Conservation (phyloP, 2,113 vertebrate genomes). For the Camelus dromedarius region DNA sequence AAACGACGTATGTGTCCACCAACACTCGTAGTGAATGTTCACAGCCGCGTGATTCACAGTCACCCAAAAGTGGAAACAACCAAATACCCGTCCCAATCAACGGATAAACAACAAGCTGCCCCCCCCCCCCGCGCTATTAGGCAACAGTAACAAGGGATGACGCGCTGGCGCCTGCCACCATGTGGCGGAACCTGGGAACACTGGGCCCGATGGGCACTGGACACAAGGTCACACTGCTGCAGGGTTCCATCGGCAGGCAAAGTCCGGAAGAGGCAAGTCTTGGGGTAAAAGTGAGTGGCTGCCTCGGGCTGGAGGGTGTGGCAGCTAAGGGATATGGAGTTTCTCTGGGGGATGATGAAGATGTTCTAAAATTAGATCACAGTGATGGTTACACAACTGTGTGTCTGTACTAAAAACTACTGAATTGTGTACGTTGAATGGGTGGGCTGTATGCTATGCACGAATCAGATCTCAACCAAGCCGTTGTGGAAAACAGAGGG, state of each 20-base stretch:
- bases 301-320: not conserved
- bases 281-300: not conserved
- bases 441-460: not conserved
- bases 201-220: not conserved
- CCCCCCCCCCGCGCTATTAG: not conserved
- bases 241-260: not conserved
- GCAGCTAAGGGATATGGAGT: not conserved
- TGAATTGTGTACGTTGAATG: not conserved
- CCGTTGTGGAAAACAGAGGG: not conserved
- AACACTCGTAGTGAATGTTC: not conserved
- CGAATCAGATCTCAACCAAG: not conserved
- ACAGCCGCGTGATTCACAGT: not conserved
- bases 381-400: not conserved
- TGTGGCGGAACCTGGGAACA: not conserved
- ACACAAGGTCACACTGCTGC: not conserved
- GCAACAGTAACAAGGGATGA: not conserved
- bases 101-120: not conserved
- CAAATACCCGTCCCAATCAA: not conserved
- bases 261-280: not conserved
- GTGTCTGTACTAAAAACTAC: not conserved
- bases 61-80: not conserved
- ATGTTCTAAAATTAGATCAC: constrained; percentile 32
- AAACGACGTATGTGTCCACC: not conserved
- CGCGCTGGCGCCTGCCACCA: too few relatives aligned
- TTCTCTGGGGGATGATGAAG: not conserved